phyloP scores from a whole-genome alignment of 2,113 vertebrate species.

The Sylvia atricapilla region DNA sequence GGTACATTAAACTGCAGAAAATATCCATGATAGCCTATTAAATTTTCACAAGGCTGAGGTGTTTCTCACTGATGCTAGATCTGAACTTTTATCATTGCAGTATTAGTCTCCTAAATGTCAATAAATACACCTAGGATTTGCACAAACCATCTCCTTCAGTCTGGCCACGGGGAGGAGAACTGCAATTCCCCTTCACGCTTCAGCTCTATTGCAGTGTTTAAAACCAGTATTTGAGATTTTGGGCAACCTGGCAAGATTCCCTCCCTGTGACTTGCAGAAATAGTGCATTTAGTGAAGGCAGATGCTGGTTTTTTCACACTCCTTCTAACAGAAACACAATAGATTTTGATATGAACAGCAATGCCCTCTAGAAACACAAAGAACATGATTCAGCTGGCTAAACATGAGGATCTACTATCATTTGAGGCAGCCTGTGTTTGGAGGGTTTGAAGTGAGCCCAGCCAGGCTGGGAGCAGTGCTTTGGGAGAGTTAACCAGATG shows the following conservation, averaged over 20 bases:
- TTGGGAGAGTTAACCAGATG: background rate
- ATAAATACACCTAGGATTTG: background rate
- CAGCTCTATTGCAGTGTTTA: background rate
- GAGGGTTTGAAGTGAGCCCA: background rate
- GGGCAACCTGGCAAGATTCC: background rate
- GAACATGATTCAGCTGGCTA: background rate
- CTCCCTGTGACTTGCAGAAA: constrained; percentile 15
- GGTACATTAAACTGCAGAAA: background rate
- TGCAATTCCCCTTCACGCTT: background rate
- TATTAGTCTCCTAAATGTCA: background rate
- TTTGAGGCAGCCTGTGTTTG: background rate
- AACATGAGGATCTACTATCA: background rate
- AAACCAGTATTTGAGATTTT: background rate
- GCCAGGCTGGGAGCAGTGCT: background rate
- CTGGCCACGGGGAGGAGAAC: background rate
- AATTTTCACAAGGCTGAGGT: background rate
- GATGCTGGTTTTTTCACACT: background rate
- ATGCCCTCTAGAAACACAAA: background rate
- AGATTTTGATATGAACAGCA: background rate
- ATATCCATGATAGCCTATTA: background rate
- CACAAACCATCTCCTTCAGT: background rate
- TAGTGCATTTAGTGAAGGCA: background rate
- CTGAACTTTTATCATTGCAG: background rate
- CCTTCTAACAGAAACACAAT: background rate
- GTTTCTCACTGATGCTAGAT: background rate